Percentiles rank a stretch among this genome's conserved stretches.
These are phyloP conservation scores for Gambusia holbrooki DNA, from an alignment of 2,113 vertebrate species.

Conservation along the genomic window DNA sequence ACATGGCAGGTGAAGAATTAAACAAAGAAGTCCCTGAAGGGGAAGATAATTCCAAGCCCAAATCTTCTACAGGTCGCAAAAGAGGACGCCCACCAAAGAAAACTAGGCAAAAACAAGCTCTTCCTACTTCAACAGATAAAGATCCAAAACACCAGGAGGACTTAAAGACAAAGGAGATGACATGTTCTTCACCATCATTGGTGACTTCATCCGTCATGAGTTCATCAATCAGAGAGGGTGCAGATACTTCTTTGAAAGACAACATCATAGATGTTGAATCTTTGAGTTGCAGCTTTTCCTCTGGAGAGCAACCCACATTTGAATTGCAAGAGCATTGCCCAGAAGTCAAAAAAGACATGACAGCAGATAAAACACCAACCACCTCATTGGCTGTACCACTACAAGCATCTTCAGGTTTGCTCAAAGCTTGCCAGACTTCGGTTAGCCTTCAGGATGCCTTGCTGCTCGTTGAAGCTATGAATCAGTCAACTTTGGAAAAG, in stretches of 20 bases:
- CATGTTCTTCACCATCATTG: neutral
- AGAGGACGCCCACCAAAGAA: conserved; percentile 45
- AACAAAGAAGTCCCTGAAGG: neutral
- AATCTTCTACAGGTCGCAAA: neutral
- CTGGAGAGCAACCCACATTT: neutral
- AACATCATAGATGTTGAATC: neutral
- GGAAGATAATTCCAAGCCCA: neutral
- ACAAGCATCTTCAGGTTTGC: conserved; percentile 1
- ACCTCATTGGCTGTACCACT: neutral
- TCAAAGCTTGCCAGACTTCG: conserved; percentile 15
- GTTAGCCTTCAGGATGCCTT: conserved; percentile 67
- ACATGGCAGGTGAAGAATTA: neutral
- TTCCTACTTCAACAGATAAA: neutral
- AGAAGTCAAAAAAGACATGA: neutral
- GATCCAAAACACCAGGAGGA: neutral
- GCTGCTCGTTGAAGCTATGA: conserved; percentile 68
- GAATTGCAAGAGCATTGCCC: neutral
- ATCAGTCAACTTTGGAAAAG: conserved; percentile 28
- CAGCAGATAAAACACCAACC: conserved; percentile 11
- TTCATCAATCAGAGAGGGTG: neutral
- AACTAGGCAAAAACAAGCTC: conserved; percentile 3
- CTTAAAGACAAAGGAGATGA: neutral
- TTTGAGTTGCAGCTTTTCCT: conserved; percentile 1
- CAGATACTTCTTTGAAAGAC: neutral
- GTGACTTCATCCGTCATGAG: neutral